Conservation (phyloP, 2,797 vertebrate species). For the Sebastiscus tertius region DNA sequence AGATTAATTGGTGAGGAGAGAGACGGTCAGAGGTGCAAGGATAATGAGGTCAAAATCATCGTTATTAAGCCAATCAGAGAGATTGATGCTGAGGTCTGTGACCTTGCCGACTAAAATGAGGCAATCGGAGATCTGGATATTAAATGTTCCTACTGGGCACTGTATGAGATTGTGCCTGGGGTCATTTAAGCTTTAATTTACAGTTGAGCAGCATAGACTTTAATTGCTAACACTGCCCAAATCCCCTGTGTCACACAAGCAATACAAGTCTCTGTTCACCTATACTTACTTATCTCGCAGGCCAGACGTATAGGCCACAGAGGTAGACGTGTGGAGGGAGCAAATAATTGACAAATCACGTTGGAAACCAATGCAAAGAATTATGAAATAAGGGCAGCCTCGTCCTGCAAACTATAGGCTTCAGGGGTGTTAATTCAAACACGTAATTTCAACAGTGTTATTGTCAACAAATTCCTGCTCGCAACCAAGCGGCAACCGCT, state of each 20-base stretch:
- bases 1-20: conserved; percentile 71
- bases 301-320: not conserved
- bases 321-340: not conserved
- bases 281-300: not conserved
- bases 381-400: not conserved
- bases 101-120: conserved; percentile 68
- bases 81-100: conserved; percentile 70
- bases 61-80: conserved; percentile 87
- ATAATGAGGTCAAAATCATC: conserved; percentile 81
- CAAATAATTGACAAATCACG: not conserved
- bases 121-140: conserved; percentile 66
- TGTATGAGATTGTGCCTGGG: conserved; percentile 31
- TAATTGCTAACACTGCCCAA: conserved; percentile 24
- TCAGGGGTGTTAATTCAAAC: not conserved
- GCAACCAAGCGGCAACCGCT: too few relatives aligned
- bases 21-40: conserved; percentile 67
- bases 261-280: not conserved
- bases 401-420: not conserved
- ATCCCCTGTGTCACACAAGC: not conserved
- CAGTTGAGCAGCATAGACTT: conserved; percentile 31
- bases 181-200: conserved; percentile 62
- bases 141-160: conserved; percentile 55
- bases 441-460: not conserved
- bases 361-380: not conserved
- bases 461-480: not conserved